Base-by-base conservation (phyloP, 2,888 invertebrate genomes). In the Diaperis boleti region DNA sequence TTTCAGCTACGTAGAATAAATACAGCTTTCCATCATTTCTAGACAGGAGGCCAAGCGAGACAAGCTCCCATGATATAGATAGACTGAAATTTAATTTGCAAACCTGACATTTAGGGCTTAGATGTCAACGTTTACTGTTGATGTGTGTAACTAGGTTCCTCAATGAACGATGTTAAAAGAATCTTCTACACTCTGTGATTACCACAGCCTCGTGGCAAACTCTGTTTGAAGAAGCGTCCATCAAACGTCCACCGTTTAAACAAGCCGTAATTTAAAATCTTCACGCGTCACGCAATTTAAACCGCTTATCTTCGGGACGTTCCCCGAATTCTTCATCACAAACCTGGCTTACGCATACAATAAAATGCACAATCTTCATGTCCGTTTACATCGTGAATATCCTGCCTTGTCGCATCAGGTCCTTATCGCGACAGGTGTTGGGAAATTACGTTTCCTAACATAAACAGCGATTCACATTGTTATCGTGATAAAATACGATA, bases 341-440 rank as follows among this genome's bases (percentile, higher is more conserved):
- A 20, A 20, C 26, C 6, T 26, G 8, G 26, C n/a, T 26, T 26
- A 26, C n/a, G n/a, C n/a, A n/a, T n/a, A 26, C 26, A 26, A 26
- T 26, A 26, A 26, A 26, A 26, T 5, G n/a, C n/a, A 6, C 26
- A 3, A 26, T 2, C 26, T 26, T 26, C 26, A 26, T 26, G 26
- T 26, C 26, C 26, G 26, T 26, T 26, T 26, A 26, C 26, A 26
- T 26, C 26, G 26, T 26, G 20, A 20, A 31, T 31, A 31, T 31
- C 31, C 31, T 31, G 33, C 26, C 11, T 33, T 33, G 10, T 33
- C 33, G 13, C 33, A 33, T 33, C 33, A 33, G n/a, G 8, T 33
- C 11, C 33, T 33, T 33, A 33, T 33, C 33, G 33, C 13, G 33
- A 13, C 33, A 33, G 33, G 33, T 33, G 33, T 33, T 33, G 11